Base-by-base conservation (phyloP, 1,140 invertebrate genomes). In the Trachymyrmex septentrionalis region DNA sequence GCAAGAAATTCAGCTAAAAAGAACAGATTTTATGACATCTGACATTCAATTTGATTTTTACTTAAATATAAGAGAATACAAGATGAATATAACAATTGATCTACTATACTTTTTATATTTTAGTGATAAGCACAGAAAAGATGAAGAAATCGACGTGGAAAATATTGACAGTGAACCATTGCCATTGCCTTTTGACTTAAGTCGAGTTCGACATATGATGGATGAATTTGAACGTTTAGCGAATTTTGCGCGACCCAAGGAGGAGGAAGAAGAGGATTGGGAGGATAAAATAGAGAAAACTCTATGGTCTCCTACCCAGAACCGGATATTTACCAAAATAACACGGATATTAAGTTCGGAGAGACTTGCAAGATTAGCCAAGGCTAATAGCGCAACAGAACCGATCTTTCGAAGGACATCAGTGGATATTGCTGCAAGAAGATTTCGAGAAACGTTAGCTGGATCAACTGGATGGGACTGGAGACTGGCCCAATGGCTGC, bases 401-500 rank as follows among this genome's bases (percentile, higher is more conserved):
- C 96, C 97, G 3, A 95, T 98, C 10, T 95, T 96, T 85, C 95
- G 97, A 64, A 95, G 97, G 61, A 96, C 96, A 2, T 96, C 96
- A 9, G 95, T 98, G 10, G 97, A 98, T 91, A 97, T 97, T 81
- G 96, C 97, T 2, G 96, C 97, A 0, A 95, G 96, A 86, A 95
- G 97, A 73, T 95, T 98, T 78, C 95, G 97, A 27, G 96, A 97
- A 81, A 95, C 96, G n/a, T 93, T 98, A 76, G 96, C 97, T 44
- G 38, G 38, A 0, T 96, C 96, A 6, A 95, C 97, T 14, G 94
- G 95, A 9, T 98, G 98, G 97, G 97, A 98, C 88, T 92, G 96
- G 10, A 96, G 96, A 66, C 93, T 98, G 16, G 96, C 96, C 3
- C 97, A 98, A 86, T 99, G 98, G 98, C 93, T 99, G 53, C 98